These are phyloP conservation scores for Esperia sulphurella DNA, from an alignment of 2,888 invertebrate genomes.

Conservation along the genomic window DNA sequence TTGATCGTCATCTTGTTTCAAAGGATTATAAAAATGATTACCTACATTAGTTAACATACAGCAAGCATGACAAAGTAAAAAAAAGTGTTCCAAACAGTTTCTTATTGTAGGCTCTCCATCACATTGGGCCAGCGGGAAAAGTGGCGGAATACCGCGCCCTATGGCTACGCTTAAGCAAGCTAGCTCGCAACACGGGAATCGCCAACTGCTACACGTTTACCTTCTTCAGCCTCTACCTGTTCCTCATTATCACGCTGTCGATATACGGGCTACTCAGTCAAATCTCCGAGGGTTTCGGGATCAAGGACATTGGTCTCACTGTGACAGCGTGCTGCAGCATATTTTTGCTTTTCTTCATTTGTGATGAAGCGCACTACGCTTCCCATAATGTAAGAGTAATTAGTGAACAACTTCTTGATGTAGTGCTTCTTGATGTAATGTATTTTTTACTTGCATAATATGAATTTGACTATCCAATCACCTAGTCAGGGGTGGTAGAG, in stretches of 20 bases:
- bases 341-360: slow-evolving; percentile 84
- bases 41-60: too few relatives aligned
- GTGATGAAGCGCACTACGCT: slow-evolving; percentile 86
- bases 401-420: background rate
- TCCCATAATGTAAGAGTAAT: slow-evolving; percentile 82
- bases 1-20: too few relatives aligned
- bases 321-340: slow-evolving; percentile 83
- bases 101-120: slow-evolving; percentile 76
- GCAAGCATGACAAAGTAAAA: too few relatives aligned
- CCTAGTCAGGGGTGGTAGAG: too few relatives aligned
- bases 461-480: too few relatives aligned
- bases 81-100: too few relatives aligned
- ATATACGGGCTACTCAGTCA: slow-evolving; percentile 86
- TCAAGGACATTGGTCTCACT: slow-evolving; percentile 84
- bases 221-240: slow-evolving; percentile 83
- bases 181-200: slow-evolving; percentile 82
- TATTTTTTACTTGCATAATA: too few relatives aligned
- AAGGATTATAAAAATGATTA: too few relatives aligned
- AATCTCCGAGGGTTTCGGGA: slow-evolving; percentile 85
- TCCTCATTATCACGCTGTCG: slow-evolving; percentile 86
- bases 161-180: slow-evolving; percentile 85
- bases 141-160: slow-evolving; percentile 85
- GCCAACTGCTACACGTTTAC: slow-evolving; percentile 84
- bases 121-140: slow-evolving; percentile 83
- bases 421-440: too few relatives aligned